Evolutionary conservation across 2,797 vertebrate genomes (phyloP).

Genomic region (Luscinia luscinia): DNA sequence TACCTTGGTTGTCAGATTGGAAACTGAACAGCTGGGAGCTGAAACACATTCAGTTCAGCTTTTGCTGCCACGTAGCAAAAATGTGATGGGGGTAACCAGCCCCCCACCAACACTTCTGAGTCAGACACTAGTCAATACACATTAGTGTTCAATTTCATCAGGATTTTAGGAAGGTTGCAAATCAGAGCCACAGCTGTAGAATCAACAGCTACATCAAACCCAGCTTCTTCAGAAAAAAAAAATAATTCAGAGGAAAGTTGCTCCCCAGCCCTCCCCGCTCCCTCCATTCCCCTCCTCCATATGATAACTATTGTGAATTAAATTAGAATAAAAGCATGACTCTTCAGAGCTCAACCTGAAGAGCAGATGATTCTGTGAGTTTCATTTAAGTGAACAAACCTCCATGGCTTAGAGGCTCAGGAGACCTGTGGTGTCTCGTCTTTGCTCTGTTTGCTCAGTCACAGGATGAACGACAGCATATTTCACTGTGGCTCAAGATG

Average conservation of each 20-base stretch:
- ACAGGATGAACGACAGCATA: rapidly evolving
- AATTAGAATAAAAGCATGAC: not conserved
- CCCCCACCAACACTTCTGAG: not conserved
- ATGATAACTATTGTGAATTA: not conserved
- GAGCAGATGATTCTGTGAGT: not conserved
- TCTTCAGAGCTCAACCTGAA: not conserved
- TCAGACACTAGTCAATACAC: not conserved
- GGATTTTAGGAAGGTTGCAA: not conserved
- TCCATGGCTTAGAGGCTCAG: not conserved
- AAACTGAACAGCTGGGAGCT: not conserved
- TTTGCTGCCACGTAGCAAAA: not conserved
- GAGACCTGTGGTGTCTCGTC: not conserved
- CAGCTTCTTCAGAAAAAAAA: not conserved
- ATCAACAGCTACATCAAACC: not conserved
- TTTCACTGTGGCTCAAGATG: not conserved
- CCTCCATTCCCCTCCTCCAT: not conserved
- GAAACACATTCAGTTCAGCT: not conserved
- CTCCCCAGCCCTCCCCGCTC: not conserved
- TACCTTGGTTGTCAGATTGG: not conserved
- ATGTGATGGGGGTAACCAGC: not conserved
- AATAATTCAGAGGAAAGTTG: not conserved
- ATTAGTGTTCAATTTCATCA: not conserved
- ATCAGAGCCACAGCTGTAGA: not conserved
- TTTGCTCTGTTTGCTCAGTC: not conserved
- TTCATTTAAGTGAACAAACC: not conserved